phyloP scores from a whole-genome alignment of 2,113 vertebrate genomes.

The Esox niger region DNA sequence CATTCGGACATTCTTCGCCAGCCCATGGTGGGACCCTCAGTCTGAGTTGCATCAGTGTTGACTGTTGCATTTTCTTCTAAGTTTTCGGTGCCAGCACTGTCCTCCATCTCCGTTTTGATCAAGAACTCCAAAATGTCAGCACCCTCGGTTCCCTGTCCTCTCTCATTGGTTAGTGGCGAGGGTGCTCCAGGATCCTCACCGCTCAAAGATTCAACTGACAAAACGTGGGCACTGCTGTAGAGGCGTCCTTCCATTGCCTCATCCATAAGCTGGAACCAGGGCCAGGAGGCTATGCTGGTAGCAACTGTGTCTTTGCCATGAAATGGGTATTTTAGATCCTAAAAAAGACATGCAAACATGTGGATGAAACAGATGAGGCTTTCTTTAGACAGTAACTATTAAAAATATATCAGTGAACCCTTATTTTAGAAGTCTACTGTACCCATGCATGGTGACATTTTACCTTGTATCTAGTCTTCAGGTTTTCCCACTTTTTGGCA shows the following conservation, averaged over 20 bases:
- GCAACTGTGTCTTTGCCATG: slow-evolving; percentile 57
- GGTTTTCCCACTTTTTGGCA: slow-evolving; percentile 78
- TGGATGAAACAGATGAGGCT: background rate
- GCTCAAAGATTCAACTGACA: slow-evolving; percentile 31
- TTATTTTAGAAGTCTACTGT: background rate
- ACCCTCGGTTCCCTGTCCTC: slow-evolving; percentile 39
- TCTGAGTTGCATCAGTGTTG: background rate
- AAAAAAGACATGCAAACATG: background rate
- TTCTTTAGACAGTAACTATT: background rate
- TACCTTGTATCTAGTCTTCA: slow-evolving; percentile 75
- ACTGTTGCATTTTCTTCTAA: slow-evolving; percentile 5
- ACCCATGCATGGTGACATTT: background rate
- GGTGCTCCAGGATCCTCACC: background rate
- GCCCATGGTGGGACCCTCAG: slow-evolving; percentile 55
- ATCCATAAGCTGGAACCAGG: slow-evolving; percentile 76
- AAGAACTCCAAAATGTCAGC: slow-evolving; percentile 69
- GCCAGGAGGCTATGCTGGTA: slow-evolving; percentile 66
- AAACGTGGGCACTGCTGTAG: slow-evolving; percentile 59
- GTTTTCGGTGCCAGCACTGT: slow-evolving; percentile 33
- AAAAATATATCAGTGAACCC: background rate
- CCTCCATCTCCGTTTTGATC: slow-evolving; percentile 72
- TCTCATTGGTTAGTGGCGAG: slow-evolving; percentile 16
- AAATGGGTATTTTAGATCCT: slow-evolving; percentile 74
- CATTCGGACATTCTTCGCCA: slow-evolving; percentile 68
- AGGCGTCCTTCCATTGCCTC: slow-evolving; percentile 71